Evolutionary conservation across 2,888 invertebrate species (phyloP), one percentile per base, ranked within the genome.

Genomic region (Gnatocerus cornutus): DNA sequence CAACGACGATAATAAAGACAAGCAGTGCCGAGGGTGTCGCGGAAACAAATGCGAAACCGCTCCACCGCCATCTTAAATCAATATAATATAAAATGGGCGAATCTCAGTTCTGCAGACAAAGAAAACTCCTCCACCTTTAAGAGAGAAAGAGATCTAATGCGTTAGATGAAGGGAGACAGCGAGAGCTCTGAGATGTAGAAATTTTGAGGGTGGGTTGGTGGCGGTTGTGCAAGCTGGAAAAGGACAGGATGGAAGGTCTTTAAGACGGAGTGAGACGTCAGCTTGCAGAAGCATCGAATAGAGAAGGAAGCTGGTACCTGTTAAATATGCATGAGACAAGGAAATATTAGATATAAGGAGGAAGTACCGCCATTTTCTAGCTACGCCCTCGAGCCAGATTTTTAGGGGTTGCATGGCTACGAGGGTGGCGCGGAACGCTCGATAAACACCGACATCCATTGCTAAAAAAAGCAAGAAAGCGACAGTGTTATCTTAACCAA

Each of bases 81-180:
- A 69, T 84, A 84, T 84, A 80, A 84, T 84, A 84, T 84, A 84
- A 84, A 84, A 84, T 83, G 84, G 82, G 83, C 82, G 84, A 84
- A 84, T 83, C 83, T 83, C 83, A 78, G 82, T 79, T 75, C 74
- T 75, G 77, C 76, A 83, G 83, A 83, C 82, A 82, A 83, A 83
- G 83, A 83, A 83, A 82, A 78, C 71, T 74, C 72, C 76, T 72
- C 75, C 81, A 80, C 82, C 81, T 82, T 80, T 76, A 78, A 77
- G 82, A 79, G 81, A 74, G 76, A 78, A 77, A 76, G 80, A 80
- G 78, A 77, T 69, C 71, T 73, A 72, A 69, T 69, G 27, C 50
- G 33, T 14, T 3, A 29, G 59, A 27, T 13, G 14, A 41, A 59
- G 59, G 2, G 46, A 53, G 66, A 59, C 16, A 43, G 33, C 12